These are phyloP conservation scores for Cyclina sinensis DNA, from an alignment of 1,140 invertebrate species.

Conservation along the genomic window DNA sequence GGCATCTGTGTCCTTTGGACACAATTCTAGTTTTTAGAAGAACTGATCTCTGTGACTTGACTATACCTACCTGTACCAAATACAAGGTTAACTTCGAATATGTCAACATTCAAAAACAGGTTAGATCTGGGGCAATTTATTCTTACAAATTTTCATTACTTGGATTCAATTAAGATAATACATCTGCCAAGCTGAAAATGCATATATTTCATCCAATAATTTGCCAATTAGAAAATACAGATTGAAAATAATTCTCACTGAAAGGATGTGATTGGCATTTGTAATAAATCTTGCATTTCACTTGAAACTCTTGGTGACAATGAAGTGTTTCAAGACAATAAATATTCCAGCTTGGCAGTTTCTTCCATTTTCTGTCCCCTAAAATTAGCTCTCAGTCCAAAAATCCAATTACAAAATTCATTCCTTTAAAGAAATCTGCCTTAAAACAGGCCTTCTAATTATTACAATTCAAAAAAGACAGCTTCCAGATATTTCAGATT, in stretches of 20 bases:
- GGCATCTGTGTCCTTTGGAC: too few relatives aligned
- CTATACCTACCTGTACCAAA: too few relatives aligned
- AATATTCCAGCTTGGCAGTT: neutral
- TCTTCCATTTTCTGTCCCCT: neutral
- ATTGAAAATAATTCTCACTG: neutral
- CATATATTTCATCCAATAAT: neutral
- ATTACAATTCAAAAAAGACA: neutral
- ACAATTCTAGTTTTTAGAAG: too few relatives aligned
- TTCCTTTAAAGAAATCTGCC: neutral
- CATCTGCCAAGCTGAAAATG: neutral
- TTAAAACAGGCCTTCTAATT: neutral
- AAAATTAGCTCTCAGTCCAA: neutral
- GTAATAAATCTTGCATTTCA: conserved; percentile 4
- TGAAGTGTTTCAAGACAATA: neutral
- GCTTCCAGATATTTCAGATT: neutral
- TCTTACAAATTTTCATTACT: too few relatives aligned
- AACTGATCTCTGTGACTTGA: too few relatives aligned
- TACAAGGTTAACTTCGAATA: too few relatives aligned
- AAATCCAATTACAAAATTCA: neutral
- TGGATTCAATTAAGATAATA: neutral
- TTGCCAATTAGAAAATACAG: too few relatives aligned
- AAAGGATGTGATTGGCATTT: neutral
- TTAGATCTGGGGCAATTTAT: too few relatives aligned
- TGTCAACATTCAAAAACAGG: too few relatives aligned
- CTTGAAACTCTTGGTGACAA: neutral